Evolutionary conservation across 1,140 invertebrate species (phyloP).

Genomic region (Heliconius hermathena): DNA sequence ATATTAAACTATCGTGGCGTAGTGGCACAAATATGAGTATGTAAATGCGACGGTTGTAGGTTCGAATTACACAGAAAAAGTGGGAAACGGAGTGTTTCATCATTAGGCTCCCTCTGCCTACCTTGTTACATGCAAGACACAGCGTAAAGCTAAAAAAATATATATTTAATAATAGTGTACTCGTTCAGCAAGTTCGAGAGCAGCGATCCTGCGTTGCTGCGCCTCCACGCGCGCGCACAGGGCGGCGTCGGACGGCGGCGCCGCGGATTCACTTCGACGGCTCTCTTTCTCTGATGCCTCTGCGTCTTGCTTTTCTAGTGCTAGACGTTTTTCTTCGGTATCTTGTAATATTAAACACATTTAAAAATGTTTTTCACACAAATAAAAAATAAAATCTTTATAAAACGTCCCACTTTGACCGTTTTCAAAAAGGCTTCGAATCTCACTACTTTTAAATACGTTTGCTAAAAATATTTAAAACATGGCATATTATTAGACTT

Average conservation of each 20-base stretch:
- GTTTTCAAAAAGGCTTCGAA: too few species aligned
- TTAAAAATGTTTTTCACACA: background rate
- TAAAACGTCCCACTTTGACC: too few species aligned
- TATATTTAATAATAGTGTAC: conserved; percentile 38
- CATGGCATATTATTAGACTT: conserved; percentile 22
- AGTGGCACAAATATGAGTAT: too few species aligned
- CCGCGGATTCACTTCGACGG: conserved; percentile 3
- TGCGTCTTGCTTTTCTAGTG: conserved; percentile 64
- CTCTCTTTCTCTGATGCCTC: conserved; percentile 60
- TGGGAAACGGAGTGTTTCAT: background rate
- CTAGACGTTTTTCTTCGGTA: conserved; percentile 54
- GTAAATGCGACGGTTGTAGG: too few species aligned
- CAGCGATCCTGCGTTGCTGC: conserved; percentile 73
- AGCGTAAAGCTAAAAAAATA: too few species aligned
- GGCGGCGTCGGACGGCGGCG: conserved; percentile 52
- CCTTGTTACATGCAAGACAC: background rate
- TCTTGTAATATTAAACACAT: background rate
- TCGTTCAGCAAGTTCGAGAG: conserved; percentile 75
- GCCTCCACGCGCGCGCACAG: conserved; percentile 68
- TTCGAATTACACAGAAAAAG: background rate
- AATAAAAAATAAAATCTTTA: too few species aligned
- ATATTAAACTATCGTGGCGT: too few species aligned
- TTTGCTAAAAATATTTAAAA: too few species aligned
- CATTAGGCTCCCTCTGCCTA: background rate
- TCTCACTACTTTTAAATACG: too few species aligned